Evolutionary conservation across 2,888 invertebrate genomes (phyloP), one percentile per base, ranked within the genome.

Genomic region (Apamea anceps): DNA sequence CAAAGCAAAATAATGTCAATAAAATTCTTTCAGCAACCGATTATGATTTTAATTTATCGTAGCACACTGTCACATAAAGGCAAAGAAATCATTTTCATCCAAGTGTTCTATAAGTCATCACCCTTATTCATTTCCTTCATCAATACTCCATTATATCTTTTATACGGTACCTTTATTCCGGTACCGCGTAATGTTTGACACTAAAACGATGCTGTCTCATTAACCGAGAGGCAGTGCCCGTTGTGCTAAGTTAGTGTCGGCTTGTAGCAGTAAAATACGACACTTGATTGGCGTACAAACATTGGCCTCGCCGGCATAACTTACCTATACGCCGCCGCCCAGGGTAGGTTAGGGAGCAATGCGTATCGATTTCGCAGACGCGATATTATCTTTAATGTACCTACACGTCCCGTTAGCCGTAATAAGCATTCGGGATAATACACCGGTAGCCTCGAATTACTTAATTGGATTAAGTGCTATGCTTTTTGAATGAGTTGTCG

Each of bases 201-300:
- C 91, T 93, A 94, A 95, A 95, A 93, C 94, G 93, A 92, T 92
- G 93, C 92, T 93, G 95, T 95, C 95, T 95, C 95, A 95, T 96
- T 96, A 96, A 93, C 91, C 82, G 91, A 93, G 94, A 95, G 94
- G 91, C 94, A 93, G 91, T 90, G 94, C 93, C 92, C 94, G 94
- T 95, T 95, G 94, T 88, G 92, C 94, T 95, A 96, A 96, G 94
- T 95, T 96, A 96, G 93, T 93, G 94, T 88, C 93, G 93, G 91
- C 91, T 88, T 90, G 91, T 84, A 89, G 93, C 91, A 93, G 92
- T 96, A 96, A 96, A 96, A 88, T 96, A 94, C 91, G 90, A 88
- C 91, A 94, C 93, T 96, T 95, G 95, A 96, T 96, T 94, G 95
- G 93, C 92, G 93, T 91, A 93, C 95, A 96, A 95, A 89, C 90